Base-by-base conservation (phyloP, 2,797 vertebrate species). In the Melanogrammus aeglefinus region DNA sequence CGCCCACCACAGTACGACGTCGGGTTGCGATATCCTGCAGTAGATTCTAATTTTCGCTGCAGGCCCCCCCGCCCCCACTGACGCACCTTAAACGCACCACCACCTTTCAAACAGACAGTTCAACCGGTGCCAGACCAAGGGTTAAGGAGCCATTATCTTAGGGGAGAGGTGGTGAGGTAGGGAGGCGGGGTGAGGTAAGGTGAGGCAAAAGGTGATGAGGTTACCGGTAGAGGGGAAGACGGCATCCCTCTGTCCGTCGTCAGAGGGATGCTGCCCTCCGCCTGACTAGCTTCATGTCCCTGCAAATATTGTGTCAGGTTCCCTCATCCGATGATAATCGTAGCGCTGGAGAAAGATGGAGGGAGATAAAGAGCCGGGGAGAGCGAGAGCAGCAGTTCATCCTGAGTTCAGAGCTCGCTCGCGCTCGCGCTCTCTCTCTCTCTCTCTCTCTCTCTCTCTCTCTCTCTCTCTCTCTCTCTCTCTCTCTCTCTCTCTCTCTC, bases 291-390 rank as follows among this genome's bases (percentile, higher is more conserved):
- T 77, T 79, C 70, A 77, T 14, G 71, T 63, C 75, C 83, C 84
- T 83, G 86, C 87, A 90, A 90, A 87, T 85, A 85, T 92, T 89
- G 90, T 85, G 90, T 87, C 87, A 85, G 75, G 81, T 85, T 89
- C 90, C 87, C 86, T 92, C 89, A 88, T 88, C 91, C 84, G 79
- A 85, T 86, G 72, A 86, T 91, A 91, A 92, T 91, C 88, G 75
- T 72, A 81, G 77, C 83, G 13, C 9, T 44, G 14, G 2, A 44
- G 41, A 12, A 44, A 12, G 41, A 12, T 44, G 13, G 41, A 44
- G 41, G 13, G 41, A 44, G 41, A 44, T 44, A 44, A 13, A 44
- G 41, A 44, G 41, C 9, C 1, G 13, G 41, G 13, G 41, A 44
- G 12, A 44, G 41, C 41, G 83, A 82, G 86, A 89, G 89, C 84